Evolutionary conservation across 1,140 invertebrate genomes (phyloP).

Genomic region (Halesus radiatus): DNA sequence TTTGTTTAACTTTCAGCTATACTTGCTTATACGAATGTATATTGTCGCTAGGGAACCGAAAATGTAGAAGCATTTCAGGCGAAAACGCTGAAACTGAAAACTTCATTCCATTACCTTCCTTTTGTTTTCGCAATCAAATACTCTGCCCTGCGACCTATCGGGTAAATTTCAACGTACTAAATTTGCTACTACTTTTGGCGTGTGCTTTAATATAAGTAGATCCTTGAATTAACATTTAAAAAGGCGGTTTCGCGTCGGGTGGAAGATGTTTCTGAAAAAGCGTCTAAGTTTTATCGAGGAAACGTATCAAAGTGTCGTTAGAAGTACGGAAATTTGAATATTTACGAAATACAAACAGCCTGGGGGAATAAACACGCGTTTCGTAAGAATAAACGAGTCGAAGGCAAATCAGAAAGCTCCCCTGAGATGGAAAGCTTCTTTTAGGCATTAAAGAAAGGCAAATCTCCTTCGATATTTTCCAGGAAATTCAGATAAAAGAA

Average conservation of each 20-base stretch:
- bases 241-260: no score
- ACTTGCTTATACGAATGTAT: constrained; percentile 45
- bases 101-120: not conserved
- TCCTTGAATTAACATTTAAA: no score
- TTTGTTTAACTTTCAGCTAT: constrained; percentile 54
- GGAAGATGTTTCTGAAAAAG: not conserved
- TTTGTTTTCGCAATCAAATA: no score
- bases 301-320: constrained; percentile 57
- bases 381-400: constrained; percentile 52
- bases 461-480: constrained; percentile 53
- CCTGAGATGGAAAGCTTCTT: constrained; percentile 51
- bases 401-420: constrained; percentile 50
- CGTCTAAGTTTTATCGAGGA: constrained; percentile 27
- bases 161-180: no score
- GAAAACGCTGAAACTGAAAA: constrained; percentile 2
- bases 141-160: no score
- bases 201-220: no score
- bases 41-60: constrained; percentile 49
- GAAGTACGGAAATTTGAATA: constrained; percentile 55
- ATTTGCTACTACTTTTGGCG: no score
- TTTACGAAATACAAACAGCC: constrained; percentile 51
- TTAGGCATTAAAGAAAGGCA: constrained; percentile 52
- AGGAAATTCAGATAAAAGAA: constrained; percentile 48
- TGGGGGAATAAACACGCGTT: constrained; percentile 47
- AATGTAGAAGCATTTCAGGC: constrained; percentile 25